Base-by-base conservation (phyloP, 2,888 invertebrate genomes). In the Xylota sylvarum region DNA sequence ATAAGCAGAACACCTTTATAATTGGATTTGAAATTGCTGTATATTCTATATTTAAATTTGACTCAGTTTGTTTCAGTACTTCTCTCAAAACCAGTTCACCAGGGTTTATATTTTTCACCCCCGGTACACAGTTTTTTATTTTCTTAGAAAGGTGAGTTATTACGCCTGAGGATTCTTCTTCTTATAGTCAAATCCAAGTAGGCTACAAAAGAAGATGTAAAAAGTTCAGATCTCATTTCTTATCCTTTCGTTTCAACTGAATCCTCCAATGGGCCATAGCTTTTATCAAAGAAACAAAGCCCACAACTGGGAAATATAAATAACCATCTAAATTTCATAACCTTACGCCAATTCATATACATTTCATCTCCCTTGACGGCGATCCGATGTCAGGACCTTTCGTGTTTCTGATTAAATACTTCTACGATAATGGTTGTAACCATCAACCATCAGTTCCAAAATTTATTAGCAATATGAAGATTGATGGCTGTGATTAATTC, bases 381-480 rank as follows among this genome's bases (percentile, higher is more conserved):
- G 62, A 43, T 62, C 27, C 27, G 14, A 48, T 50, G 65, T 35
- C 17, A 35, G n/a, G 19, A 58, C 37, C 17, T 17, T 48, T 46
- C 19, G 30, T 48, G 32, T n/a, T 50, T 35, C 48, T 65, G 65
- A 65, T 65, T 50, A 65, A 65, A 32, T 50, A 14, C 48, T n/a
- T 48, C 46, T 23, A 48, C 32, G 19, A 58, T 19, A 32, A 10
- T 19, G 48, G 12, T 55, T 30, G 35, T 19, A 35, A 48, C 40
- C 37, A 37, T 48, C 48, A 72, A n/a, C 52, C 60, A 52, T 74
- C 52, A 52, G 40, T 52, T 48, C 27, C 17, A n/a, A 72, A n/a
- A 74, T 74, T 76, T 67, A 76, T 76, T 58, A 67, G 76, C n/a
- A 35, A 46, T 58, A 72, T 72, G 32, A 46, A 58, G 58, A 72